Conservation (phyloP, 2,113 vertebrate species). For the Xenus cinereus region DNA sequence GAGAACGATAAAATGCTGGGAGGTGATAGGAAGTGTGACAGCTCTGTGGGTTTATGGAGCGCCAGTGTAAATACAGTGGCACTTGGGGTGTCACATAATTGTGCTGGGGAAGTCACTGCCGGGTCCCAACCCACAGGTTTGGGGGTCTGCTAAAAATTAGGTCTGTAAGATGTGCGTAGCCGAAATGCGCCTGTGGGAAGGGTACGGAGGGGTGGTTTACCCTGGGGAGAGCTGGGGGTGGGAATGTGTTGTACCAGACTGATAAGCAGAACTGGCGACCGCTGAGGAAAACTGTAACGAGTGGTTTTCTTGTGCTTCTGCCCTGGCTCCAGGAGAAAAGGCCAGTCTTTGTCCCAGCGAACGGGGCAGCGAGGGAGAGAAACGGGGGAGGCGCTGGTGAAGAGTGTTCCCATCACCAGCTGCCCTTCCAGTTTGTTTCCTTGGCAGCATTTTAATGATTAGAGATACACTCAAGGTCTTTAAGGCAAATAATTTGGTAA, state of each 20-base stretch:
- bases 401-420: neutral
- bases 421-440: neutral
- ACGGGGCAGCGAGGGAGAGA: fast-evolving
- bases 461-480: neutral
- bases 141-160: neutral
- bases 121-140: fast-evolving
- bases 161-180: neutral
- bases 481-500: neutral
- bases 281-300: fast-evolving
- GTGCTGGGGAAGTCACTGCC: fast-evolving
- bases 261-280: neutral
- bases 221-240: neutral
- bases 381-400: fast-evolving
- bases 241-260: neutral
- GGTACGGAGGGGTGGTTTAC: neutral
- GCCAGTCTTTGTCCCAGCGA: neutral
- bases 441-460: neutral
- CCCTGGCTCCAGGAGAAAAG: fast-evolving
- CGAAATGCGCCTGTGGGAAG: neutral
- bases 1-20: neutral
- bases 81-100: neutral
- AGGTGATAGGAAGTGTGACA: neutral
- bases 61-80: neutral
- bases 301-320: too few species aligned
- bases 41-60: neutral